Conservation (phyloP, 2,888 invertebrate genomes). For the Achlya flavicornis region DNA sequence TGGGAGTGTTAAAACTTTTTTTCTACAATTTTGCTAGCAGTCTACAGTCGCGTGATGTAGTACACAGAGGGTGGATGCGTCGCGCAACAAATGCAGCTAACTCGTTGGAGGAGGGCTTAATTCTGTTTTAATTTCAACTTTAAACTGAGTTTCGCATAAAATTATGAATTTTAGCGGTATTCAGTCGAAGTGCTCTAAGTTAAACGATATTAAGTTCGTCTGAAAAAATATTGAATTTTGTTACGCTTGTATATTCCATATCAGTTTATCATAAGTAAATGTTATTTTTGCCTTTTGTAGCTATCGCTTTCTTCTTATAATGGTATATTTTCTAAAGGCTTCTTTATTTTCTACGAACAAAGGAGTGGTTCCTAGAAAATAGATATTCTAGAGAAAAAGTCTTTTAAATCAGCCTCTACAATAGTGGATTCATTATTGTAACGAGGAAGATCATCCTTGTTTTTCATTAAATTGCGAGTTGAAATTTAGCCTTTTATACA, state of each 20-base stretch:
- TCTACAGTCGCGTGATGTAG: constrained; percentile 5
- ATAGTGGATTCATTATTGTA: neutral
- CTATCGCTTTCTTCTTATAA: neutral
- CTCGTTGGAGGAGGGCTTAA: constrained; percentile 48
- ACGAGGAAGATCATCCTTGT: neutral
- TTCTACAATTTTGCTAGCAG: constrained; percentile 3
- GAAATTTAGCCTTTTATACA: neutral
- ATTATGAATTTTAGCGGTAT: constrained; percentile 47
- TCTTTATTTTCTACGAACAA: too few species aligned
- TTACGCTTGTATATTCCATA: neutral
- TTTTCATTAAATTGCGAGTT: neutral
- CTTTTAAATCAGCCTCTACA: neutral
- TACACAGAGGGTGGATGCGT: constrained; percentile 27
- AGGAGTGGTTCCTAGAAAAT: neutral
- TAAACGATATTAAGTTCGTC: neutral
- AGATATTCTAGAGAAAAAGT: neutral
- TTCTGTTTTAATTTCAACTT: constrained; percentile 58
- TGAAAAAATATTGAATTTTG: neutral
- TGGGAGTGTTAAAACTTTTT: constrained; percentile 10
- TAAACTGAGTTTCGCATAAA: constrained; percentile 46
- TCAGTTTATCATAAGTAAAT: neutral
- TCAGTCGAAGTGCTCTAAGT: constrained; percentile 14
- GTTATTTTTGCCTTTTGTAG: neutral
- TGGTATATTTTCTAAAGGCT: neutral
- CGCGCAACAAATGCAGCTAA: constrained; percentile 50